phyloP scores from a whole-genome alignment of 2,797 vertebrate genomes.

The Coranthus polyacanthus region DNA sequence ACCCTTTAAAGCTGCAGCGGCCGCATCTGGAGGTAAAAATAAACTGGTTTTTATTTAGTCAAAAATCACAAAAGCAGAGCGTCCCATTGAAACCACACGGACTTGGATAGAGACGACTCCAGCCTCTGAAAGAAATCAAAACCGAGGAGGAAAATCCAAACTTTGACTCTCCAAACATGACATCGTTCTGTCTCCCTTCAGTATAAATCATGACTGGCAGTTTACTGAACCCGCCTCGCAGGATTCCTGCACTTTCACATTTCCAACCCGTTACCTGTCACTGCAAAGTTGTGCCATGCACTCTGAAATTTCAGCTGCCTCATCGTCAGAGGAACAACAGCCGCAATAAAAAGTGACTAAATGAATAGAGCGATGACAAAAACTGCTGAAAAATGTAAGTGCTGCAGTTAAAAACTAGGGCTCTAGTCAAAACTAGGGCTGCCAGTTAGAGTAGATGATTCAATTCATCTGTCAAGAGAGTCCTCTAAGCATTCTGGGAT shows the following conservation, averaged over 20 bases:
- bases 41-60: neutral
- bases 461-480: too few relatives aligned
- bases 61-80: constrained; percentile 11
- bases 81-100: constrained; percentile 10
- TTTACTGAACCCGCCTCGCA: neutral
- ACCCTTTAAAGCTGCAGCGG: constrained; percentile 23
- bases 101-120: constrained; percentile 10
- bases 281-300: neutral
- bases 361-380: neutral
- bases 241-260: constrained; percentile 21
- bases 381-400: neutral
- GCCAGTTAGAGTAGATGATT: too few relatives aligned
- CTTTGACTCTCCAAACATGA: constrained; percentile 1
- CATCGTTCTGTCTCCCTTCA: constrained; percentile 8
- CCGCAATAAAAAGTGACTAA: neutral
- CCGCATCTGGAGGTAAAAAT: constrained; percentile 18
- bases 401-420: too few relatives aligned
- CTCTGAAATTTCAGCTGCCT: constrained; percentile 18
- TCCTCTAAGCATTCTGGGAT: too few relatives aligned
- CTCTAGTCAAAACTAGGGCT: too few relatives aligned
- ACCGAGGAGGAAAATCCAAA: too few relatives aligned
- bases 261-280: constrained; percentile 2
- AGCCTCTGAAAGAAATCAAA: too few relatives aligned
- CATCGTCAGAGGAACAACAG: neutral
- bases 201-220: constrained; percentile 12